phyloP scores from a whole-genome alignment of 2,797 vertebrate genomes.

The Epinephelus malabaricus region DNA sequence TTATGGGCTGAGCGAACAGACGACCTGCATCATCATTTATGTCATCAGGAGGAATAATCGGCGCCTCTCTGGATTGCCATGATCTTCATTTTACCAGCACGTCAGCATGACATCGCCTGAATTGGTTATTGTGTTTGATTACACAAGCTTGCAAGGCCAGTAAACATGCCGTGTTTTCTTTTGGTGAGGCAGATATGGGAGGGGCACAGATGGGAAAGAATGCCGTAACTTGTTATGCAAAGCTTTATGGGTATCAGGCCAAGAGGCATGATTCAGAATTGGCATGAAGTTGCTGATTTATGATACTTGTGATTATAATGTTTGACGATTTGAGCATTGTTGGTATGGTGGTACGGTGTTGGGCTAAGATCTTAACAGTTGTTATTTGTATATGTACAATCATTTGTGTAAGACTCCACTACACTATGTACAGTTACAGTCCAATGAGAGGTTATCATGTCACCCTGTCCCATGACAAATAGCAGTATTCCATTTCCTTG shows the following conservation, averaged over 20 bases:
- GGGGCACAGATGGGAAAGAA: slow-evolving; percentile 40
- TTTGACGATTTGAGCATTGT: not conserved
- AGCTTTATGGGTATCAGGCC: slow-evolving; percentile 11
- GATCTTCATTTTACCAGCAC: slow-evolving; percentile 1
- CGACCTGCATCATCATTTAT: slow-evolving; percentile 24
- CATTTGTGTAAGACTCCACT: not conserved
- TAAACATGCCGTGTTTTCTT: slow-evolving; percentile 61
- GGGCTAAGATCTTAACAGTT: not conserved
- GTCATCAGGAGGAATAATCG: slow-evolving; percentile 39
- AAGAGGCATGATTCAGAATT: slow-evolving; percentile 22
- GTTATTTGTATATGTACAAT: not conserved
- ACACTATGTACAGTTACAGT: slow-evolving; percentile 1
- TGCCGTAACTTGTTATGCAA: slow-evolving; percentile 55
- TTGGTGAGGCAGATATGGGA: slow-evolving; percentile 48
- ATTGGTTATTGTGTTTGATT: slow-evolving; percentile 64
- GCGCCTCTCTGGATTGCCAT: slow-evolving; percentile 24
- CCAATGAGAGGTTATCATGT: slow-evolving; percentile 49
- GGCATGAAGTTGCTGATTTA: slow-evolving; percentile 3
- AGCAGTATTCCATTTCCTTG: slow-evolving; percentile 67
- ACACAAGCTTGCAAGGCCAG: slow-evolving; percentile 40
- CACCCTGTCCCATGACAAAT: slow-evolving; percentile 43
- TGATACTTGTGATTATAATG: not conserved
- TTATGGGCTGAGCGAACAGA: slow-evolving; percentile 26
- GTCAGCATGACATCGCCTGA: slow-evolving; percentile 49
- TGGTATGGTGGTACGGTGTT: not conserved